These are phyloP conservation scores for Sardina pilchardus DNA, from an alignment of 2,113 vertebrate genomes.

Conservation along the genomic window DNA sequence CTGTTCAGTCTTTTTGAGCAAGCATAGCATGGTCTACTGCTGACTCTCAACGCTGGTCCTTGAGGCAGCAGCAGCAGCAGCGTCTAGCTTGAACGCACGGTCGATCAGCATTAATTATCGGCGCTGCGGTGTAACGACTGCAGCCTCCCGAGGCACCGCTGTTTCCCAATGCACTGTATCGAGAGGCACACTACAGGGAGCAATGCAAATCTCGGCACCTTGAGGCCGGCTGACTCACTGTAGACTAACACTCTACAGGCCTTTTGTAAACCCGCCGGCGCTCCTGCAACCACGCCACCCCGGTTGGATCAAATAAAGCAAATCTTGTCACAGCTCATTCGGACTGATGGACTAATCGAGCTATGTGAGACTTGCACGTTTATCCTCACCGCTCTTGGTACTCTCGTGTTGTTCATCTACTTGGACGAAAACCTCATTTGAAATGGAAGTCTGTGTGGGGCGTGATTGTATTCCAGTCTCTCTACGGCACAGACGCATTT, in stretches of 20 bases:
- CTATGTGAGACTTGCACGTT: neutral
- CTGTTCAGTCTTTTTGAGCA: neutral
- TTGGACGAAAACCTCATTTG: neutral
- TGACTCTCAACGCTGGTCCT: neutral
- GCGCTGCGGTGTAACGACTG: constrained; percentile 5
- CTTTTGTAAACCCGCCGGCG: neutral
- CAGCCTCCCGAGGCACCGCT: neutral
- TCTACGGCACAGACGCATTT: neutral
- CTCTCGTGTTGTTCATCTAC: neutral
- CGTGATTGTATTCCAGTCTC: neutral
- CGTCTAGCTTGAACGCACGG: neutral
- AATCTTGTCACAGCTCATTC: neutral
- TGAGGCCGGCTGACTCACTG: neutral
- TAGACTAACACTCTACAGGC: neutral
- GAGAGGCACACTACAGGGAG: neutral
- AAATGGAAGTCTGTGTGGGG: neutral
- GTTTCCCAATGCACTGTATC: neutral
- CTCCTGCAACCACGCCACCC: neutral
- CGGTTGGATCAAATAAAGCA: neutral
- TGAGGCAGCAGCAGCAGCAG: neutral
- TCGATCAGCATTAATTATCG: constrained; percentile 15
- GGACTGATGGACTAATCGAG: neutral
- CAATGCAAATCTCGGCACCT: neutral
- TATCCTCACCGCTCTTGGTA: neutral
- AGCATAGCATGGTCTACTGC: neutral